These are phyloP conservation scores for Hipposideros larvatus DNA, from an alignment of 2,797 vertebrate genomes.

Conservation along the genomic window DNA sequence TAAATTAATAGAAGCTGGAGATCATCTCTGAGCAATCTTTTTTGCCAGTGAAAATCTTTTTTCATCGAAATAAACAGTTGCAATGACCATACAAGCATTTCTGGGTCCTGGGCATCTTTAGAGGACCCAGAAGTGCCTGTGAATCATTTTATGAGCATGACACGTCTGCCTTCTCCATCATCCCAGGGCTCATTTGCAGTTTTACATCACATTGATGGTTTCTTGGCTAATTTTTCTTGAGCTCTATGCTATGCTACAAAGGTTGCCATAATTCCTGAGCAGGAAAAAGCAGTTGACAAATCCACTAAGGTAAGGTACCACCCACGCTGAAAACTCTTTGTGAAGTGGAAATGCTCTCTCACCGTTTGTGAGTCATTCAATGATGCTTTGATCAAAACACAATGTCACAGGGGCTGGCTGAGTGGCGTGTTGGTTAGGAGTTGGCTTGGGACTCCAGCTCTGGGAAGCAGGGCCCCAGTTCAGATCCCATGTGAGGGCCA, in stretches of 20 bases:
- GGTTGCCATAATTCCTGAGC: background rate
- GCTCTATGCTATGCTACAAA: background rate
- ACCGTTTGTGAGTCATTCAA: slow-evolving; percentile 38
- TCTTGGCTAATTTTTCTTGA: slow-evolving; percentile 4
- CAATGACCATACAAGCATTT: background rate
- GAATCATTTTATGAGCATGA: background rate
- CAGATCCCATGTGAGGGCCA: too few species aligned
- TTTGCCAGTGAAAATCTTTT: background rate
- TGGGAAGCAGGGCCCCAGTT: too few species aligned
- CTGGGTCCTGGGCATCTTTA: background rate
- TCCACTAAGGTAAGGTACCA: slow-evolving; percentile 12
- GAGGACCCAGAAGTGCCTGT: background rate
- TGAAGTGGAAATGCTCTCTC: background rate
- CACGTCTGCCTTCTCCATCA: background rate
- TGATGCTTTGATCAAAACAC: background rate
- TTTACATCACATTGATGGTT: slow-evolving; percentile 6
- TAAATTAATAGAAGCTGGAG: background rate
- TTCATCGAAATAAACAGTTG: background rate
- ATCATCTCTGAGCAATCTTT: background rate
- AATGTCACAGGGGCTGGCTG: too few species aligned
- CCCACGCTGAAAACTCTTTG: background rate
- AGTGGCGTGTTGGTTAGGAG: too few species aligned
- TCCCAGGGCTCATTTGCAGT: background rate
- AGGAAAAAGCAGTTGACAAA: slow-evolving; percentile 38
- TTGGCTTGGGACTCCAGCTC: too few species aligned